Evolutionary conservation across 2,113 vertebrate genomes (phyloP).

Genomic region (Arenaria interpres): DNA sequence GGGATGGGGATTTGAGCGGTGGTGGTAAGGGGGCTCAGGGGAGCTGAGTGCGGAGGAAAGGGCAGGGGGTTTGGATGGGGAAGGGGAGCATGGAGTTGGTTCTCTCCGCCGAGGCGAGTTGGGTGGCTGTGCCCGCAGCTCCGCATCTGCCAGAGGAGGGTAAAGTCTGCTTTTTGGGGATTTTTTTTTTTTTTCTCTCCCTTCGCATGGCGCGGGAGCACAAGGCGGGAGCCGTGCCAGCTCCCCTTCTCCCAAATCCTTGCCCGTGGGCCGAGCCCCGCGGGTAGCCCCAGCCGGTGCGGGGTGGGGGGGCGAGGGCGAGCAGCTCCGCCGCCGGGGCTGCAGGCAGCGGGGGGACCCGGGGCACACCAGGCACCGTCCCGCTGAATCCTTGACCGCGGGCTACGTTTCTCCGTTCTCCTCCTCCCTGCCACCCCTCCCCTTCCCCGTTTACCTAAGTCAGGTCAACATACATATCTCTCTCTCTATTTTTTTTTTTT

Average conservation of each 20-base stretch:
- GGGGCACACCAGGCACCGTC: background rate
- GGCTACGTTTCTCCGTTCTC: slow-evolving; percentile 40
- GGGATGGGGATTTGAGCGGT: rapidly evolving
- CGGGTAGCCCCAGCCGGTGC: background rate
- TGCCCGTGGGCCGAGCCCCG: background rate
- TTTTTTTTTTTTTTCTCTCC: no score
- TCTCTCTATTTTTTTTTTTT: background rate
- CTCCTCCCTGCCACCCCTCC: slow-evolving; percentile 5
- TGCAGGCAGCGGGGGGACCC: background rate
- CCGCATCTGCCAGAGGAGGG: rapidly evolving
- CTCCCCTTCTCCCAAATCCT: background rate
- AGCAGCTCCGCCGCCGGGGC: background rate
- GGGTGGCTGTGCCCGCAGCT: background rate
- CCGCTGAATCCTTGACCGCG: slow-evolving; percentile 45
- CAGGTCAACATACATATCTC: background rate
- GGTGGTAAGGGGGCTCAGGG: rapidly evolving
- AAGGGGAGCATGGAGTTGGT: background rate
- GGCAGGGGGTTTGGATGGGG: rapidly evolving
- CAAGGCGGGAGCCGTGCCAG: background rate
- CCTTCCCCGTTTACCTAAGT: slow-evolving; percentile 14
- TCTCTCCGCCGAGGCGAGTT: rapidly evolving
- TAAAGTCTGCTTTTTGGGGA: background rate
- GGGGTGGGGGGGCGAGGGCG: background rate
- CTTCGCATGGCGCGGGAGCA: rapidly evolving
- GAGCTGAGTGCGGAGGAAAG: rapidly evolving